Evolutionary conservation across 2,888 invertebrate genomes (phyloP), one percentile per base, ranked within the genome.

Genomic region (Cataglyphis cursor): DNA sequence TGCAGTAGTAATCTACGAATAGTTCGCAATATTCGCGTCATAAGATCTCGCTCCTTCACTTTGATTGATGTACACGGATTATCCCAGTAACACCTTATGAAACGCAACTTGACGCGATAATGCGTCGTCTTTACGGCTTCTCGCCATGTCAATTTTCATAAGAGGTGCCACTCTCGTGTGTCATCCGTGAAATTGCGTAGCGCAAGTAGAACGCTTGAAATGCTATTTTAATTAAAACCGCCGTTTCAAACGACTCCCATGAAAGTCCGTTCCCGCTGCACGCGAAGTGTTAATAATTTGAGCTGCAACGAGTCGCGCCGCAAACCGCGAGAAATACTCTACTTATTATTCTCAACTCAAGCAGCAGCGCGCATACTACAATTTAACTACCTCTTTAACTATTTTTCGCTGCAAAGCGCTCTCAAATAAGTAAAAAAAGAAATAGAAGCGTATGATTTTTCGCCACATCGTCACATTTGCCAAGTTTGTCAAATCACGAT

Each of bases 1-100:
- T 44, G 12, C 86, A 87, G n/a, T 85, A 85, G 84, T 80, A 85
- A 89, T 86, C 78, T 83, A 68, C 80, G 82, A 87, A 90, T 82
- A 24, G 48, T 65, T 48, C 62, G 64, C 62, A 59, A 75, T 28
- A 15, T 65, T 51, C 21, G 41, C 81, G 54, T 51, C 48, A 21
- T 51, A 51, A 15, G 38, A 64, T 35, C 8, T 3, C 3, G 15
- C 5, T 41, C 48, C 51, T 51, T 31, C 28, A 51, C 59, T 51
- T 81, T 84, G 70, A 84, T 51, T 48, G 38, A 70, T 74, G 57
- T 64, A 64, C 74, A 57, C 21, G 15, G 9, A 54, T 24, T 44
- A 9, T 51, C 8, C 61, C 21, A 70, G 21, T 21, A 62, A 70
- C 48, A 2, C 21, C 76, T 41, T 41, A n/a, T 51, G 41, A 78